Percentiles rank a stretch among this genome's conserved stretches.
Evolutionary conservation across 2,113 vertebrate genomes (phyloP).

Genomic region (Myrmecophaga tridactyla): DNA sequence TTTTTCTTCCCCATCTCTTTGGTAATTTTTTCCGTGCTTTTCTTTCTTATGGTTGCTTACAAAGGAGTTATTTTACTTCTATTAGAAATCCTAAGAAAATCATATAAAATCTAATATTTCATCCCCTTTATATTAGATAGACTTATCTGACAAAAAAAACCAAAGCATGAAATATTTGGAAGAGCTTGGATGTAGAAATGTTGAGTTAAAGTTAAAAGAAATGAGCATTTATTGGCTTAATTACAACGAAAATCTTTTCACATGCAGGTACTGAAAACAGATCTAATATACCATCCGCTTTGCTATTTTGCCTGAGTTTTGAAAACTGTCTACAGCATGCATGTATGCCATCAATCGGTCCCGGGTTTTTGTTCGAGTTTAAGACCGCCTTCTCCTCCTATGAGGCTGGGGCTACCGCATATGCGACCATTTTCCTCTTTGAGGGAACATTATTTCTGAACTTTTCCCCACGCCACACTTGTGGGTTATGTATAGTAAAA

Average conservation of each 20-base stretch:
- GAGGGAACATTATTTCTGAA: neutral
- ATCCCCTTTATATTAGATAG: neutral
- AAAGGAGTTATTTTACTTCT: neutral
- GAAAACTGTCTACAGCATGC: neutral
- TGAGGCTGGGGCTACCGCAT: neutral
- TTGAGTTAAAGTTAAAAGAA: neutral
- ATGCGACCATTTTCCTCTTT: neutral
- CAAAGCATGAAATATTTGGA: neutral
- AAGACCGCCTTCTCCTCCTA: neutral
- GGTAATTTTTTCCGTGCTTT: neutral
- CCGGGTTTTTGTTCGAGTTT: neutral
- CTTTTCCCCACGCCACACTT: neutral
- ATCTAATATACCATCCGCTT: neutral
- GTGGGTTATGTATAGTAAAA: neutral
- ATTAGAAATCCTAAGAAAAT: constrained; percentile 17
- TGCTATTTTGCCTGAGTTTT: neutral
- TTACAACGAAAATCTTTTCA: neutral
- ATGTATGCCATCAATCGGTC: neutral
- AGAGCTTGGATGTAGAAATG: neutral
- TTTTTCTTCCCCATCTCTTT: neutral
- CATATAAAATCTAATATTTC: neutral
- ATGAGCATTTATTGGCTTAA: neutral
- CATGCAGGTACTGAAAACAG: neutral
- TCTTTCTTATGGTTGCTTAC: neutral
- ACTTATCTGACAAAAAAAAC: neutral